phyloP scores from a whole-genome alignment of 2,888 invertebrate species.

The Mactromeris polynyma region DNA sequence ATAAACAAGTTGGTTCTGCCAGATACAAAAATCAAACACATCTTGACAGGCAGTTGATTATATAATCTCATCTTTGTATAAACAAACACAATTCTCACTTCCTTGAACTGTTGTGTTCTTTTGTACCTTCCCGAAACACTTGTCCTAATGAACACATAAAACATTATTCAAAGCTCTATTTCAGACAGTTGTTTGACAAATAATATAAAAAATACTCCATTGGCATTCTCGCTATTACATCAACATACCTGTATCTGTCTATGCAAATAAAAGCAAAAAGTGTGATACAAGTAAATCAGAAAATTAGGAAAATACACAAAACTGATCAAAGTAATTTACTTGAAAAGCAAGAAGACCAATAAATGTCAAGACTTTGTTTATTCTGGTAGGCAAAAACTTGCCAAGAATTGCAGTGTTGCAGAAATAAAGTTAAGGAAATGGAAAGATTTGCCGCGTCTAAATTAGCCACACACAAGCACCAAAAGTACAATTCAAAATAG shows the following conservation, averaged over 20 bases:
- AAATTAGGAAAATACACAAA: neutral
- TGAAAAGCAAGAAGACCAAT: neutral
- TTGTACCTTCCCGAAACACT: neutral
- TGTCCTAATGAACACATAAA: neutral
- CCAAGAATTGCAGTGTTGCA: no score
- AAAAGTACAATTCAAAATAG: no score
- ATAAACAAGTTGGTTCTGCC: neutral
- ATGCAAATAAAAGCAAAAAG: neutral
- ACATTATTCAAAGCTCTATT: neutral
- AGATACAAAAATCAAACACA: slow-evolving; percentile 1
- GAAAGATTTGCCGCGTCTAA: no score
- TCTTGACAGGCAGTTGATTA: neutral
- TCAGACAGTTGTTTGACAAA: slow-evolving; percentile 5
- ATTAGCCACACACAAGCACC: no score
- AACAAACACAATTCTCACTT: slow-evolving; percentile 3
- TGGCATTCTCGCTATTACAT: neutral
- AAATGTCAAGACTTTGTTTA: neutral
- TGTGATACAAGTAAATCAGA: neutral
- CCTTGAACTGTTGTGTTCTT: neutral
- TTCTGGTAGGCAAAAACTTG: no score
- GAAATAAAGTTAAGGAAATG: no score
- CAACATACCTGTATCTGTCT: neutral
- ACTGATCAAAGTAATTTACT: neutral
- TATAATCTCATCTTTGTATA: neutral
- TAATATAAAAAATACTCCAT: neutral